Evolutionary conservation across 2,888 invertebrate species (phyloP), one percentile per base, ranked within the genome.

Genomic region (Lithosia quadra): DNA sequence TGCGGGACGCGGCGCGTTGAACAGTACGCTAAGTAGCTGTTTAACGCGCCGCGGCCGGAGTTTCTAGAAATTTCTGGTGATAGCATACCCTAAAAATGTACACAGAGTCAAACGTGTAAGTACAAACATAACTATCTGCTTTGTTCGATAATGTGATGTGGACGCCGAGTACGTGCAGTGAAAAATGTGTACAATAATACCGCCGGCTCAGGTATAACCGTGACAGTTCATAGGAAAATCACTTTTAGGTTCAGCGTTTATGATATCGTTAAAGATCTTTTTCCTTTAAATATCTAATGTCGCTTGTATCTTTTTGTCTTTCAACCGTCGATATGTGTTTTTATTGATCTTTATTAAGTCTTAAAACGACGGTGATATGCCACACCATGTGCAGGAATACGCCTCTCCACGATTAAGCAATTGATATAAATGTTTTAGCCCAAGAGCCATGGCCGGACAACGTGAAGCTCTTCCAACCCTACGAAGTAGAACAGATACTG

Each of bases 401-500:
- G 21, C 8, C 56, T 24, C 7, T 24, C 24, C 36, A 13, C 10
- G 10, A 43, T 18, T 49, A 18, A 11, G 24, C 1, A 55, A 33
- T 18, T 33, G 11, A 36, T 21, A 24, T 49, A n/a, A 57, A 57
- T 63, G 1, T 63, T 69, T 33, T 55, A 97, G 98, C 97, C 2
- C 97, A 97, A 90, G 98, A 99, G 87, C 97, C 98, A 75, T 99
- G 99, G 99, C 98, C 98, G 0, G 97, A 97, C 81, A 97, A 98
- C 91, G 98, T 98, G 5, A 96, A 96, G 76, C 90, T 99, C 22
- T 99, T 97, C 90, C 98, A 98, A 85, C 99, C 98, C 0, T 98
- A 98, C 88, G 98, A 99, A 90, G 98, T 97, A 39, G 99, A 98
- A 84, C 99, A 99, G 93, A 99, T 99, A 74, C 93, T 99, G 39